Base-by-base conservation (phyloP, 2,797 vertebrate species). In the Lithobates pipiens region DNA sequence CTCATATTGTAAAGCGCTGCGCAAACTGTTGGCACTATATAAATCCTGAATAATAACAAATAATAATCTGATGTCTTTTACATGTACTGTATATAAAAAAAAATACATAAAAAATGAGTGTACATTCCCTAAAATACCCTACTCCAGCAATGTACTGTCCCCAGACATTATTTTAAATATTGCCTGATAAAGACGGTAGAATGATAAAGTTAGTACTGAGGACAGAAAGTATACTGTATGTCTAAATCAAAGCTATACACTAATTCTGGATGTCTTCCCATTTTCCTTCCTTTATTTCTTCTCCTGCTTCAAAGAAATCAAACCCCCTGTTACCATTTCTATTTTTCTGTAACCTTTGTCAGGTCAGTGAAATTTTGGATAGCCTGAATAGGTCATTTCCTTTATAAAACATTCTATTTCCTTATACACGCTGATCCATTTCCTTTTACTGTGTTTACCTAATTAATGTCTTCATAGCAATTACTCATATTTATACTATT, bases 401-500 rank as follows among this genome's bases (percentile, higher is more conserved):
- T 85, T 50, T 74, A 15, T 61, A 36, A 46, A 36, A 46, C 61
- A 69, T 69, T 83, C 42, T 69, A 39, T 73, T 74, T 80, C 67
- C 76, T 73, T 63, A 21, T 61, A 73, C 83, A 72, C 18, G 32
- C 76, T 73, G 77, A 32, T 76, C 76, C 29, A 73, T 67, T 80
- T 85, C 77, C 67, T 71, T 71, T 46, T 27, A 21, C 76, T 46
- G 13, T 85, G 70, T 75, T 80, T 67, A 54, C 46, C 11, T 54
- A 61, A 85, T 68, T 67, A 80, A 16, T 27, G 67, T 32, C 46
- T 25, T 57, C 61, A 39, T 34, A 54, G 36, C 50, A 46, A 77
- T 78, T 79, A 63, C 50, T 70, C 68, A 69, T 69, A 25, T 46
- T 34, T 79, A 11, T 36, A 23, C 42, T 15, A 39, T 39, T 39